These are phyloP conservation scores for Paratilapia polleni DNA, from an alignment of 2,113 vertebrate genomes.

Conservation along the genomic window DNA sequence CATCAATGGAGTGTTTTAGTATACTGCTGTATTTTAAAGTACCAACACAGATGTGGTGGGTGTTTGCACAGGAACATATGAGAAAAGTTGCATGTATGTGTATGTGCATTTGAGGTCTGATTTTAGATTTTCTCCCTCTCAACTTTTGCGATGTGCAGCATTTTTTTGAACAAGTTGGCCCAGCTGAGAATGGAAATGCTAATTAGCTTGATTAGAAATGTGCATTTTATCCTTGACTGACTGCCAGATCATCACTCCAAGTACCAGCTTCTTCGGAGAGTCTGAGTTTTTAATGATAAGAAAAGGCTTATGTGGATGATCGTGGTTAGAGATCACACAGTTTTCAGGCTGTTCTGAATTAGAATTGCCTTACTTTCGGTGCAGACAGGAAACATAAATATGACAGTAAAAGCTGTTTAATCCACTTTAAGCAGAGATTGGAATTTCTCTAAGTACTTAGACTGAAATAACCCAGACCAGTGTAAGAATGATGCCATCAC, in stretches of 20 bases:
- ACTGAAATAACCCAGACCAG: conserved; percentile 46
- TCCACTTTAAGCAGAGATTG: conserved; percentile 50
- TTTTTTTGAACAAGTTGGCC: conserved; percentile 30
- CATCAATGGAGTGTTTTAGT: conserved; percentile 25
- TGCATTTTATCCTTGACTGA: conserved; percentile 52
- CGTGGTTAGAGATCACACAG: conserved; percentile 6
- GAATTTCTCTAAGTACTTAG: conserved; percentile 31
- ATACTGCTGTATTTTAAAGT: background rate
- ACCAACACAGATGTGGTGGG: conserved; percentile 12
- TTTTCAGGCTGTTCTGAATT: conserved; percentile 32
- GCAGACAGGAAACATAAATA: conserved; percentile 21
- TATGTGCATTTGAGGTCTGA: background rate
- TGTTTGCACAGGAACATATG: background rate
- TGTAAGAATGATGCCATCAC: conserved; percentile 27
- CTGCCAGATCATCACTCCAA: conserved; percentile 51
- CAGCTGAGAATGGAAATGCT: conserved; percentile 48
- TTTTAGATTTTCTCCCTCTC: background rate
- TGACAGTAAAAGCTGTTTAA: conserved; percentile 53
- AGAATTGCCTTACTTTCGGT: conserved; percentile 19
- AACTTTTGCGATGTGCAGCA: conserved; percentile 31
- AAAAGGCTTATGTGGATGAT: background rate
- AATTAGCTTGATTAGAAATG: conserved; percentile 59
- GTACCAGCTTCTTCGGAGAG: conserved; percentile 19
- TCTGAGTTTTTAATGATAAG: conserved; percentile 39
- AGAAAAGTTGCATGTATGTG: background rate